Base-by-base conservation (phyloP, 2,797 vertebrate species). In the Atherinosoma microstoma region DNA sequence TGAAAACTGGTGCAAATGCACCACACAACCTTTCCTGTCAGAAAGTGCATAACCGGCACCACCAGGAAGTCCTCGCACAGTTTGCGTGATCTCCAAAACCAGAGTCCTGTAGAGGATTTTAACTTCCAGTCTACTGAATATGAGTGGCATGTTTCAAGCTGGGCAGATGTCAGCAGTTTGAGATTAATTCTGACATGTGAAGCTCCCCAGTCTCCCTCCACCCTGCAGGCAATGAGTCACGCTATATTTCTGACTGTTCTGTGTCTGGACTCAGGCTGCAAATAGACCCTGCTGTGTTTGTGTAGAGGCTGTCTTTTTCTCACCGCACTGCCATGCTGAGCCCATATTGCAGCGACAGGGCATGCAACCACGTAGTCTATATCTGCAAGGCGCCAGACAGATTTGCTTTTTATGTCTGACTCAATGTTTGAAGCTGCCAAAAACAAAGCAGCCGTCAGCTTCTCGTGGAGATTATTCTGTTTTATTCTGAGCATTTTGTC, bases 241-340 rank as follows among this genome's bases (percentile, higher is more conserved):
- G 0, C 22, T 82, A 0, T 80, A 75, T 83, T 83, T 84, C 58
- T 82, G 80, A 64, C 76, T 45, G 34, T 34, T 40, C 4, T 64
- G 75, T 83, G 75, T 83, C 78, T 81, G 59, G 72, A 75, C 22
- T 53, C 36, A 0, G 20, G 27, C 82, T 58, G 34, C 24, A 83
- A 86, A 90, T 84, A 87, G 84, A 73, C 47, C 47, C 5, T 0
- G 54, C 30, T 49, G 16, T 66, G 75, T 84, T 67, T 82, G 58
- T 73, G 69, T 64, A 18, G 4, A 63, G n/a, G 68, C 59, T 35
- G 24, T 38, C 49, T 49, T 64, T 79, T 73, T 35, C 59, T 72
- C 67, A 18, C 67, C 57, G 8, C 63, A 0, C 24, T 49, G 61
- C 40, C 36, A 38, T 18, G 18, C 58, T 35, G 29, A 56, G 30